Evolutionary conservation across 2,888 invertebrate species (phyloP).

Genomic region (Melieria crassipennis): DNA sequence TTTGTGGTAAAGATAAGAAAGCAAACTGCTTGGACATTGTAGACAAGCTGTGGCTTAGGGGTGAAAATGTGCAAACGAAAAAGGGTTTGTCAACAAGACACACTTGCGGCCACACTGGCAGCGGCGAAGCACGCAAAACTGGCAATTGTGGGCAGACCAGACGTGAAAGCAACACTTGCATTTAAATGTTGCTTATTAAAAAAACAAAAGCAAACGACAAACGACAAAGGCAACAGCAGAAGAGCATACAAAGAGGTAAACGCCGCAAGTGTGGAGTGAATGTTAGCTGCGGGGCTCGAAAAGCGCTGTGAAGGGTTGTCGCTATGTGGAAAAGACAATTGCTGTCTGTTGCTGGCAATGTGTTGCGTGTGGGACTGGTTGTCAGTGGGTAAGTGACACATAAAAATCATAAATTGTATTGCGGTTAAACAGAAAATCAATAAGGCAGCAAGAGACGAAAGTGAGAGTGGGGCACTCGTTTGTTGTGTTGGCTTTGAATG

Average conservation of each 20-base stretch:
- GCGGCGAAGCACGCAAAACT: neutral
- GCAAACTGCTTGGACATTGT: neutral
- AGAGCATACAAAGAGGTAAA: too few species aligned
- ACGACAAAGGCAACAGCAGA: too few species aligned
- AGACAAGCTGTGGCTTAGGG: too few species aligned
- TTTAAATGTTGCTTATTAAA: conserved; percentile 15
- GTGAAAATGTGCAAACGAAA: neutral
- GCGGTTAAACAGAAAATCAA: conserved; percentile 51
- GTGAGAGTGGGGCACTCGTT: neutral
- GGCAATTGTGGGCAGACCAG: neutral
- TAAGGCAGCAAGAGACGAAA: conserved; percentile 28
- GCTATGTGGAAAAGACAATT: too few species aligned
- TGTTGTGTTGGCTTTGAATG: neutral
- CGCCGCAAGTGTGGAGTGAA: too few species aligned
- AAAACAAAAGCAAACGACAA: too few species aligned
- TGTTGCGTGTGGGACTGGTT: too few species aligned
- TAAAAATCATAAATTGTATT: conserved; percentile 56
- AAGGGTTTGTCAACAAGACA: too few species aligned
- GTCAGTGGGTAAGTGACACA: conserved; percentile 50
- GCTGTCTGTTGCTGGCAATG: too few species aligned
- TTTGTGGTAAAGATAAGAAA: conserved; percentile 40
- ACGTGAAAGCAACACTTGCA: neutral
- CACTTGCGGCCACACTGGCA: too few species aligned
- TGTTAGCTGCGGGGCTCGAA: too few species aligned
- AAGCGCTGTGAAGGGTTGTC: too few species aligned